Conservation (phyloP, 2,113 vertebrate genomes). For the Nymphicus hollandicus region DNA sequence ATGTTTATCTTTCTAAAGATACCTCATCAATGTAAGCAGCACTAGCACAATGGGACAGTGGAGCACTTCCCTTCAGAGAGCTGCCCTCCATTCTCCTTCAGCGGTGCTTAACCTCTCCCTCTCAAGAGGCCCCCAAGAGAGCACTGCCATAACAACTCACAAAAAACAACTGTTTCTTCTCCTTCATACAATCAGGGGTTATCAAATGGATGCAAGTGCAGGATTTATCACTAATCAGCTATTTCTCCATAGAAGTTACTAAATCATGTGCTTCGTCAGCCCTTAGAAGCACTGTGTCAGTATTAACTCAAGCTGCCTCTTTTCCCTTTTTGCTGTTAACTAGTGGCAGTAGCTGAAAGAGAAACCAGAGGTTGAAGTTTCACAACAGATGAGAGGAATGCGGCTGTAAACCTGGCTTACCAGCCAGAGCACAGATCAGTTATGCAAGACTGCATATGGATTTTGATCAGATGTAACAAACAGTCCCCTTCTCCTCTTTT, state of each 20-base stretch:
- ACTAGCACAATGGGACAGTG: not conserved
- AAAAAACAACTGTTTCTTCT: not conserved
- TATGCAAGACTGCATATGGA: not conserved
- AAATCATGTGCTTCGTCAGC: not conserved
- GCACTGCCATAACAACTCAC: not conserved
- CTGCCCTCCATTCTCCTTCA: not conserved
- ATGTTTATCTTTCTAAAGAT: not conserved
- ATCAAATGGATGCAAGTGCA: not conserved
- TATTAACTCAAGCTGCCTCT: not conserved
- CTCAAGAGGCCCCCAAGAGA: not conserved
- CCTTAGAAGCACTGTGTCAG: not conserved
- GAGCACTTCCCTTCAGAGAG: not conserved
- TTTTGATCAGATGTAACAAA: slow-evolving; percentile 25
- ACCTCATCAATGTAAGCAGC: not conserved
- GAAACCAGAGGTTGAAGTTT: not conserved
- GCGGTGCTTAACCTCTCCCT: not conserved
- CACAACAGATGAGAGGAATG: not conserved
- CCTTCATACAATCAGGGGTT: not conserved
- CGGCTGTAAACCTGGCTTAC: not conserved
- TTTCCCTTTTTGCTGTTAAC: not conserved
- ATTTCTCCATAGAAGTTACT: not conserved
- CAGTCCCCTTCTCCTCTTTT: not conserved
- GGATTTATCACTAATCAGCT: not conserved
- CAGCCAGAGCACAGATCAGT: not conserved
- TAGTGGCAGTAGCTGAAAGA: not conserved